Conservation (phyloP, 2,888 invertebrate genomes). For the Ctena decussata region DNA sequence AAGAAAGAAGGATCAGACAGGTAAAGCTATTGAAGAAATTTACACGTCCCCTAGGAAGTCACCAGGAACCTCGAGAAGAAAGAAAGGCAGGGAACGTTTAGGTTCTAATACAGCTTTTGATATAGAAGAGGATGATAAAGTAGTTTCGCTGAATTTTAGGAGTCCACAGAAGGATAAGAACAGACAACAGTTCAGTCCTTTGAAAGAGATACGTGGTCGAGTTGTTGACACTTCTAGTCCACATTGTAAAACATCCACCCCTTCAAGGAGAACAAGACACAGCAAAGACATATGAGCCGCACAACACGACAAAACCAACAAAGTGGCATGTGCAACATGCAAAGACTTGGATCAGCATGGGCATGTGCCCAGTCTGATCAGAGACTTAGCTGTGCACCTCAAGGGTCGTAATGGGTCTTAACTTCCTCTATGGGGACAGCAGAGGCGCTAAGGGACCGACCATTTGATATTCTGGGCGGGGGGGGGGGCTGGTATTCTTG, state of each 20-base stretch:
- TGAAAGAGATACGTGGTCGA: slow-evolving; percentile 23
- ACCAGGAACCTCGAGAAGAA: neutral
- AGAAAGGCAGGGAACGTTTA: neutral
- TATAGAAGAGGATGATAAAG: slow-evolving; percentile 66
- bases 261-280: neutral
- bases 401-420: too few species aligned
- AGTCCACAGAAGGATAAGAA: slow-evolving; percentile 73
- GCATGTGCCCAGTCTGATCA: too few species aligned
- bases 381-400: too few species aligned
- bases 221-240: slow-evolving; percentile 21
- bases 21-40: neutral
- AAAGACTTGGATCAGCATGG: too few species aligned
- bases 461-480: too few species aligned
- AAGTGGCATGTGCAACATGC: too few species aligned
- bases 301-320: too few species aligned
- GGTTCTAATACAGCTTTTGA: neutral
- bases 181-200: slow-evolving; percentile 53
- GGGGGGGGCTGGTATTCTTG: too few species aligned
- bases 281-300: neutral
- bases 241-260: slow-evolving; percentile 28
- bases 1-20: neutral
- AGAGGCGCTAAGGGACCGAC: too few species aligned
- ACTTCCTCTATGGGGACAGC: too few species aligned
- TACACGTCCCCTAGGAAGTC: neutral
- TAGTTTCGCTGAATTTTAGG: slow-evolving; percentile 72